Evolutionary conservation across 2,113 vertebrate genomes (phyloP).

Genomic region (Cyprichromis sp.): DNA sequence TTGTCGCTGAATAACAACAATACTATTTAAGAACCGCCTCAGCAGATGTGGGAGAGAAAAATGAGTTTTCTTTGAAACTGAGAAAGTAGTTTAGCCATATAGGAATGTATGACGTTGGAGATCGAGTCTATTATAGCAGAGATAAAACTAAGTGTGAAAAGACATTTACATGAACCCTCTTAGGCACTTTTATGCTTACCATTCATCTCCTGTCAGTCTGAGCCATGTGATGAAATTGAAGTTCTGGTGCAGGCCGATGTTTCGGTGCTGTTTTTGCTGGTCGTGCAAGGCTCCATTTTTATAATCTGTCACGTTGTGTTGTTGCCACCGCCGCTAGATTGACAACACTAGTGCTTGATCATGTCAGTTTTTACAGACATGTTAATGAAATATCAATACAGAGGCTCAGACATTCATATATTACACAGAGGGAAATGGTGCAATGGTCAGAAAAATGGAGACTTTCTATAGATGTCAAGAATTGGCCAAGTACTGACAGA

Average conservation of each 20-base stretch:
- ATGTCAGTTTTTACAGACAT: neutral
- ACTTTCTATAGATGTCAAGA: neutral
- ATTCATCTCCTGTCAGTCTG: neutral
- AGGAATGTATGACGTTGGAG: neutral
- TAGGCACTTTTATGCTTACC: neutral
- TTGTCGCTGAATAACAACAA: neutral
- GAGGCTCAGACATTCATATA: neutral
- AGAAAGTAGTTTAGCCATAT: neutral
- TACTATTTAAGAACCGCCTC: neutral
- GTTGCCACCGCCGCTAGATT: neutral
- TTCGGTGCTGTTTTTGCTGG: neutral
- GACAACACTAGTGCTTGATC: neutral
- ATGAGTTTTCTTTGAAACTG: neutral
- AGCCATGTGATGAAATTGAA: neutral
- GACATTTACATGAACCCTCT: neutral
- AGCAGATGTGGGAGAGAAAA: neutral
- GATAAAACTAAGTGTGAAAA: neutral
- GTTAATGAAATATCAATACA: neutral
- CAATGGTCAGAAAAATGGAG: neutral
- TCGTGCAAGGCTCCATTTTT: too few species aligned
- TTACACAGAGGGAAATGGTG: neutral
- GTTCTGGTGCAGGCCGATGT: neutral
- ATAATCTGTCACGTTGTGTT: neutral
- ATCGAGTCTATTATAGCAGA: neutral
- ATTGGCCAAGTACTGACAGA: neutral